Conservation (phyloP, 2,113 vertebrate species). For the Hemibagrus wyckioides region DNA sequence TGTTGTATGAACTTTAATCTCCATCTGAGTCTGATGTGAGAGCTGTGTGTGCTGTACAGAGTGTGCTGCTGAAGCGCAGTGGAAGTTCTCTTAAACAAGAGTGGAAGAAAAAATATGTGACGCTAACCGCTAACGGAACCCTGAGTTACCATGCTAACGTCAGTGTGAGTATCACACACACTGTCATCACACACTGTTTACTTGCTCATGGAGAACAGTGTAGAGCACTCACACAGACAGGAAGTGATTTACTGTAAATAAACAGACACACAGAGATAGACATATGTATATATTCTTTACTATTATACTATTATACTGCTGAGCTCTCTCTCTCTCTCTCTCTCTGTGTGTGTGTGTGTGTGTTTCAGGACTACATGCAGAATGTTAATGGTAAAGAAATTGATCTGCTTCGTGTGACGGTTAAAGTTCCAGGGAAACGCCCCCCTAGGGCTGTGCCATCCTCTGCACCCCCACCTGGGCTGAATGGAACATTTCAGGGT, state of each 20-base stretch:
- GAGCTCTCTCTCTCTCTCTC: no score
- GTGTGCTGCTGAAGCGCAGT: conserved; percentile 89
- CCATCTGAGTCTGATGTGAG: neutral
- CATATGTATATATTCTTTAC: neutral
- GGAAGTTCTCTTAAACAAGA: conserved; percentile 96
- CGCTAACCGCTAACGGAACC: conserved; percentile 86
- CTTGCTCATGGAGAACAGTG: neutral
- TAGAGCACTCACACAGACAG: neutral
- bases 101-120: conserved; percentile 98
- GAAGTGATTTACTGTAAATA: neutral
- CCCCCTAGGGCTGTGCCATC: conserved; percentile 87
- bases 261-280: neutral
- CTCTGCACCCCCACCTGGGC: conserved; percentile 76
- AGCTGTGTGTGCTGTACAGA: conserved; percentile 67
- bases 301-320: neutral
- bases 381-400: conserved; percentile 93
- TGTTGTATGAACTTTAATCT: neutral
- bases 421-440: conserved; percentile 95
- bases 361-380: conserved; percentile 84
- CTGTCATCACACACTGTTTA: neutral
- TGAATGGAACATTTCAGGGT: conserved; percentile 86
- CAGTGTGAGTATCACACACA: conserved; percentile 72
- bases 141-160: conserved; percentile 90
- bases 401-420: conserved; percentile 90
- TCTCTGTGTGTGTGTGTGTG: conserved; percentile 22